Evolutionary conservation across 2,888 invertebrate species (phyloP).

Genomic region (Chaetogeoica ovagalla): DNA sequence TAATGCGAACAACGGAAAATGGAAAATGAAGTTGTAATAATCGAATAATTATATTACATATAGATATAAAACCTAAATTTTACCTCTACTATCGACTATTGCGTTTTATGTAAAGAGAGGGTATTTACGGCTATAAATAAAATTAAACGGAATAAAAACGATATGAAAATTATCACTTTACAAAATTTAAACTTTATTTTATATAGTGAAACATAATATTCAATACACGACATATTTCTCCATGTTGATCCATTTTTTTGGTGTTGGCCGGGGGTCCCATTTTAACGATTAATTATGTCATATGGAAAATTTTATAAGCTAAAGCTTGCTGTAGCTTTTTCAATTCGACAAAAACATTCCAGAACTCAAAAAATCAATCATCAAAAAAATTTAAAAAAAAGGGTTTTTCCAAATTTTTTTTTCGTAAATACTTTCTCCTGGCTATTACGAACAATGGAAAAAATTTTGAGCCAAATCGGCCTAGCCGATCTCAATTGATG

Average conservation of each 20-base stretch:
- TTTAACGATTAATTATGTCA: slow-evolving; percentile 18
- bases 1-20: slow-evolving; percentile 10
- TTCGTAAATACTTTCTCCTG: background rate
- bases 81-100: slow-evolving; percentile 25
- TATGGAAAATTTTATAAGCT: slow-evolving; percentile 10
- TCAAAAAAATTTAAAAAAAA: background rate
- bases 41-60: slow-evolving; percentile 9
- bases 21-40: slow-evolving; percentile 13
- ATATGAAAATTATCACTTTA: no score
- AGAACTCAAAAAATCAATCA: background rate
- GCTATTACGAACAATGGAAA: background rate
- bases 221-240: no score
- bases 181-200: no score
- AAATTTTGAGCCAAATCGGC: slow-evolving; percentile 1
- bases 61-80: slow-evolving; percentile 25
- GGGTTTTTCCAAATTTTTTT: background rate
- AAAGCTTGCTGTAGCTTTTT: slow-evolving; percentile 7
- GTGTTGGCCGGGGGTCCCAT: no score
- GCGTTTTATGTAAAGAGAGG: slow-evolving; percentile 18
- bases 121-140: slow-evolving; percentile 18
- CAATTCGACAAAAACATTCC: slow-evolving; percentile 10
- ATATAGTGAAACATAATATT: no score
- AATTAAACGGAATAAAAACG: no score
- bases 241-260: no score
- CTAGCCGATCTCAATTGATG: background rate